Conservation (phyloP, 2,888 invertebrate species). For the Callinectes sapidus region DNA sequence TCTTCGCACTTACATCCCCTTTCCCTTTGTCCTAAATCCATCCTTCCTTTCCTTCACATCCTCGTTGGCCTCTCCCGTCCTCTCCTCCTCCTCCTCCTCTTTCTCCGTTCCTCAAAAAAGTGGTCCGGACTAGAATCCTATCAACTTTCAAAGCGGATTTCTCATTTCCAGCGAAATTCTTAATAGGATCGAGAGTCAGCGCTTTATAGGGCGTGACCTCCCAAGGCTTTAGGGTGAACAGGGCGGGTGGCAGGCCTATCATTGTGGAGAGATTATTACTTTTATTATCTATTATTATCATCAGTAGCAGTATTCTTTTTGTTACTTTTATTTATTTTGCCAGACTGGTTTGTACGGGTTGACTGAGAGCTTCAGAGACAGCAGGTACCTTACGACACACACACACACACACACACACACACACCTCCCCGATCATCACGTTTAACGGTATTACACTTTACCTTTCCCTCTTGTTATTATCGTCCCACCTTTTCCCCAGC, state of each 20-base stretch:
- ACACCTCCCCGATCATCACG: not conserved
- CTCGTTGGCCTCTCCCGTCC: not conserved
- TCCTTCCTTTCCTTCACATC: not conserved
- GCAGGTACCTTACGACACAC: not conserved
- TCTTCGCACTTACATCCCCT: not conserved
- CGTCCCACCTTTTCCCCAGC: not conserved
- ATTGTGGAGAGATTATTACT: not conserved
- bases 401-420: conserved; percentile 1
- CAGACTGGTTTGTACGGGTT: not conserved
- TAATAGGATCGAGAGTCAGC: not conserved
- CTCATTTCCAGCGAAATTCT: conserved; percentile 23
- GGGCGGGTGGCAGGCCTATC: not conserved
- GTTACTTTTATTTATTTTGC: not conserved
- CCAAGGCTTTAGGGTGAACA: conserved; percentile 7
- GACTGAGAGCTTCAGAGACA: not conserved
- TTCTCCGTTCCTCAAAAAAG: conserved; percentile 1
- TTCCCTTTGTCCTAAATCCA: not conserved
- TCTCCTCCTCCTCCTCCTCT: not conserved
- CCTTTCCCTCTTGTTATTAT: too few relatives aligned
- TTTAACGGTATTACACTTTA: too few relatives aligned
- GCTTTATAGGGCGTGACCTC: conserved; percentile 19
- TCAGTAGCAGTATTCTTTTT: not conserved
- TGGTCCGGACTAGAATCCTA: conserved; percentile 7
- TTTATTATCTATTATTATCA: not conserved
- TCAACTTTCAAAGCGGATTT: conserved; percentile 35